Conservation (phyloP, 2,797 vertebrate genomes). For the Threskiornis aethiopicus region DNA sequence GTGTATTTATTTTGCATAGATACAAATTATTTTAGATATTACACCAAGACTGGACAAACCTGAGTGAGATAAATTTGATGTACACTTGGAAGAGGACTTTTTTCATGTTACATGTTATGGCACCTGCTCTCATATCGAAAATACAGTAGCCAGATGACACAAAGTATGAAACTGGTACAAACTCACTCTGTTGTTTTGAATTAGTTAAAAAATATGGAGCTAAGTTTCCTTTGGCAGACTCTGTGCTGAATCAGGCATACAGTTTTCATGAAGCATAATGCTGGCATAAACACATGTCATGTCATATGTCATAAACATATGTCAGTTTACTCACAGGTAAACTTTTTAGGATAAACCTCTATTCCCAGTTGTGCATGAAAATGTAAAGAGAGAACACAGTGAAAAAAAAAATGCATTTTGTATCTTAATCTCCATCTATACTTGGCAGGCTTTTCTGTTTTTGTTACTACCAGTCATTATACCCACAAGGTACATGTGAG, state of each 20-base stretch:
- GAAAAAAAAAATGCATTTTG: neutral
- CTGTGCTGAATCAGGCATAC: conserved; percentile 23
- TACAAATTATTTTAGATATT: neutral
- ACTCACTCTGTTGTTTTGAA: neutral
- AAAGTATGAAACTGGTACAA: neutral
- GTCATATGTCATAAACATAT: conserved; percentile 64
- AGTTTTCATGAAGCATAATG: conserved; percentile 47
- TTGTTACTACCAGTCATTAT: neutral
- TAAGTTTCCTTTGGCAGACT: conserved; percentile 31
- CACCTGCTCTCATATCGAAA: neutral
- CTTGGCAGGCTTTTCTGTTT: neutral
- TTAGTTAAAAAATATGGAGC: conserved; percentile 15
- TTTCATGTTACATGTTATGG: neutral
- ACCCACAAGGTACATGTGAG: neutral
- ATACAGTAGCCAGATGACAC: neutral
- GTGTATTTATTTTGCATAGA: neutral
- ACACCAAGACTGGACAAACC: neutral
- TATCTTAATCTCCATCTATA: neutral
- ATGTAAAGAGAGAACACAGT: neutral
- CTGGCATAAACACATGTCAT: conserved; percentile 36
- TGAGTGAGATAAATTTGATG: neutral
- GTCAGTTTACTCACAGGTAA: conserved; percentile 66
- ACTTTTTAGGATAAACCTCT: conserved; percentile 48
- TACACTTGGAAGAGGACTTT: neutral
- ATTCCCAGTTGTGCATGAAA: conserved; percentile 49